Conservation (phyloP, 2,797 vertebrate genomes). For the Thamnophis elegans region DNA sequence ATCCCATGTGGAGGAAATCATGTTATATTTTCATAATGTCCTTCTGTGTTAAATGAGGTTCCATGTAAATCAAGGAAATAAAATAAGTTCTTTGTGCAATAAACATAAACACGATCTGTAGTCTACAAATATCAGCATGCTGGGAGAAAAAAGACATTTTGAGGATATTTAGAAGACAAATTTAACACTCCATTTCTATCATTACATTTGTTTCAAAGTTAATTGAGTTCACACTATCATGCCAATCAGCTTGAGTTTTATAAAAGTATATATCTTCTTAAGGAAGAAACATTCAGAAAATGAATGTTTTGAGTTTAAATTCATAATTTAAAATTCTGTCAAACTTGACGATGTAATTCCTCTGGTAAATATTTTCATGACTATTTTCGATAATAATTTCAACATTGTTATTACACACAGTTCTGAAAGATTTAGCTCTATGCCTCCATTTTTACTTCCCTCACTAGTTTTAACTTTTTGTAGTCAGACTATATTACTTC, state of each 20-base stretch:
- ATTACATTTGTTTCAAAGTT: conserved; percentile 15
- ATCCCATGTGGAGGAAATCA: conserved; percentile 18
- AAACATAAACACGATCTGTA: conserved; percentile 13
- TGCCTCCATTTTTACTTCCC: background rate
- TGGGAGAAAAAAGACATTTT: conserved; percentile 31
- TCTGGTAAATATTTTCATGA: background rate
- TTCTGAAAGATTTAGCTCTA: background rate
- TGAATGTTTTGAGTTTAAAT: background rate
- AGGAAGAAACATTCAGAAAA: background rate
- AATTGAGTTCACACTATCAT: conserved; percentile 9
- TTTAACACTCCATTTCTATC: conserved; percentile 10
- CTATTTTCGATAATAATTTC: background rate
- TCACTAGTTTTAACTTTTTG: background rate
- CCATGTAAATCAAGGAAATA: conserved; percentile 20
- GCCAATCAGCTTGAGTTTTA: conserved; percentile 4
- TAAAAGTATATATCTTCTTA: background rate
- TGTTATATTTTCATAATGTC: conserved; percentile 39
- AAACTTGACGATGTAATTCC: background rate
- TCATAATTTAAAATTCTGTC: background rate
- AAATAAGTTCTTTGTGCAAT: background rate
- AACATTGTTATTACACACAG: background rate
- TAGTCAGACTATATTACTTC: background rate
- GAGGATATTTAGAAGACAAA: background rate
- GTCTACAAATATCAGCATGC: conserved; percentile 39
- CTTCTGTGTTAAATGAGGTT: background rate